Evolutionary conservation across 2,797 vertebrate genomes (phyloP).

Genomic region (Manis javanica): DNA sequence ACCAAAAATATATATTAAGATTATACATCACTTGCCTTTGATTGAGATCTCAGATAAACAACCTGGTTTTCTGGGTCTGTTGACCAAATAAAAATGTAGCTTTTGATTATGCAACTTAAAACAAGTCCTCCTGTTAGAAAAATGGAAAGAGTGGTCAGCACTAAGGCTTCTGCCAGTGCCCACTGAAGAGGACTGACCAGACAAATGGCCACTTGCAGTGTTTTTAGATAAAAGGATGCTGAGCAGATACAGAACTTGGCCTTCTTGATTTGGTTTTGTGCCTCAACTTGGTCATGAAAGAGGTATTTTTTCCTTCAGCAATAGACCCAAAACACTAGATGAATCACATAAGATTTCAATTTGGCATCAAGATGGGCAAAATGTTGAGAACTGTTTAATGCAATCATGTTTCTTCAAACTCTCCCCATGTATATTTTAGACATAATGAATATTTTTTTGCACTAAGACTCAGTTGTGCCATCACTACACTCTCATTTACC

Average conservation of each 20-base stretch:
- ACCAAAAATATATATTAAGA: background rate
- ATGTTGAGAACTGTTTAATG: background rate
- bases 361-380: background rate
- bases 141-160: background rate
- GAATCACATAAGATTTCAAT: conserved; percentile 10
- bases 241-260: background rate
- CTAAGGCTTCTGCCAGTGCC: background rate
- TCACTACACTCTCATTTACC: conserved; percentile 61
- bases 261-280: background rate
- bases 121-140: background rate
- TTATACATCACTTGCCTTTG: background rate
- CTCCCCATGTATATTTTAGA: conserved; percentile 27
- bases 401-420: background rate
- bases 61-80: background rate
- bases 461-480: background rate
- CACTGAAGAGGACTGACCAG: background rate
- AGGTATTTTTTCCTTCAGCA: background rate
- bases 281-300: background rate
- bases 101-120: background rate
- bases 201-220: background rate
- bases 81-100: background rate
- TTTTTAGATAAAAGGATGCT: background rate
- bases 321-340: background rate
- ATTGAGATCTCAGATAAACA: conserved; percentile 1
- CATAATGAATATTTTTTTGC: conserved; percentile 21